phyloP scores from a whole-genome alignment of 2,113 vertebrate genomes.

The Nanger granti region DNA sequence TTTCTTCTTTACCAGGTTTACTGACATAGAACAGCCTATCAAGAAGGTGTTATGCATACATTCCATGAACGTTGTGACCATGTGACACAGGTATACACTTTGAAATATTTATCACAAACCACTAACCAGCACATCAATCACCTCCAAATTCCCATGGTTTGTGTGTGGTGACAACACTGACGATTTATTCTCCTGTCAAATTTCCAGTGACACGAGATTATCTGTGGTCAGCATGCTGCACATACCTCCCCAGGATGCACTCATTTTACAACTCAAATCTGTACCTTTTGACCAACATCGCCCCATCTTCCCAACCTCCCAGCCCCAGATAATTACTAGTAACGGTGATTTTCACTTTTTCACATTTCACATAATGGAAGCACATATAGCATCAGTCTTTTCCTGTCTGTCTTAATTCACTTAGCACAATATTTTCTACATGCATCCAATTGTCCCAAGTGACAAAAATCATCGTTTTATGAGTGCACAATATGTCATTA shows the following conservation, averaged over 20 bases:
- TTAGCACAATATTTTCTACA: not conserved
- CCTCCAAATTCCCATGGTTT: not conserved
- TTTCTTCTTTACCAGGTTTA: not conserved
- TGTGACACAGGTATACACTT: not conserved
- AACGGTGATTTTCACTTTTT: not conserved
- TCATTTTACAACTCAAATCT: not conserved
- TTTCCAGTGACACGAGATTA: not conserved
- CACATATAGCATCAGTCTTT: not conserved
- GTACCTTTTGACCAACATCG: not conserved
- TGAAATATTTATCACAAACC: not conserved
- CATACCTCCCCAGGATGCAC: not conserved
- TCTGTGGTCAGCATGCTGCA: not conserved
- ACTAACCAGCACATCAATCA: not conserved
- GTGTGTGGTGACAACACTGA: not conserved
- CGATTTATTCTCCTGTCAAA: not conserved
- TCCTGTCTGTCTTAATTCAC: not conserved
- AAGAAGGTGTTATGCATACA: not conserved
- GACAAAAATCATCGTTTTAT: not conserved
- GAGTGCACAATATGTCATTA: not conserved
- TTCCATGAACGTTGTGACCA: not conserved
- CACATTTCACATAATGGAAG: not conserved
- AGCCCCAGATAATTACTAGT: not conserved
- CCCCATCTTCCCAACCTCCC: not conserved
- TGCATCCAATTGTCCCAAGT: not conserved
- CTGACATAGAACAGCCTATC: not conserved